Evolutionary conservation across 2,888 invertebrate species (phyloP), one percentile per base, ranked within the genome.

Genomic region (Cephus pygmeus): DNA sequence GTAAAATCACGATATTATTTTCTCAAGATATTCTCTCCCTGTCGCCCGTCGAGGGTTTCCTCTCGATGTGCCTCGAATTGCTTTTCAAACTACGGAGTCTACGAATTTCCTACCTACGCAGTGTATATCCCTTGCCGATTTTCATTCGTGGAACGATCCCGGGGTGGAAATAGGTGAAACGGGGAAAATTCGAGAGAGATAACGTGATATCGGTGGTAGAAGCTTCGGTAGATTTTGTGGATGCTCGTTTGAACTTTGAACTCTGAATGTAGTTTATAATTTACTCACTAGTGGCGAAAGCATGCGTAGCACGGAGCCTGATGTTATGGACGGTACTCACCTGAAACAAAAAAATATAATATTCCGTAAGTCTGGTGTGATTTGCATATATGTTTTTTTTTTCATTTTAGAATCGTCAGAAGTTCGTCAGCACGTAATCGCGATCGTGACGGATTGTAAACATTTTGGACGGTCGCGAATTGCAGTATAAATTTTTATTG

Each of bases 321-420:
- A 23, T 23, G 34, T 23, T 40, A 76, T 36, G 34, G 33, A 69
- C 35, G 34, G 33, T 79, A 88, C 89, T 89, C 83, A 89, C 89
- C 88, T 89, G 84, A 76, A 89, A 89, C 82, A 85, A 76, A 83
- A 80, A 76, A 81, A 79, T 81, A 76, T 11, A 77, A 6, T 56
- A 0, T 15, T 56, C 56, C 9, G 56, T 56, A 56, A 56, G 56
- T 56, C 15, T 9, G 9, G 9, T 15, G 23, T 23, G 23, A 56
- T 23, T 56, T 40, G 6, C 15, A 40, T 40, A 15, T 15, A 15
- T 2, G 4, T 1, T 15, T 1, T 6, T 40, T 23, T 40, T 40
- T 40, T 15, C 0, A 15, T 40, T 40, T 15, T 40, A 6, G 23
- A 23, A 23, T 23, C 56, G 23, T 23, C 9, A 56, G 23, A 23